Base-by-base conservation (phyloP, 1,140 invertebrate genomes). In the Solenopsis invicta region DNA sequence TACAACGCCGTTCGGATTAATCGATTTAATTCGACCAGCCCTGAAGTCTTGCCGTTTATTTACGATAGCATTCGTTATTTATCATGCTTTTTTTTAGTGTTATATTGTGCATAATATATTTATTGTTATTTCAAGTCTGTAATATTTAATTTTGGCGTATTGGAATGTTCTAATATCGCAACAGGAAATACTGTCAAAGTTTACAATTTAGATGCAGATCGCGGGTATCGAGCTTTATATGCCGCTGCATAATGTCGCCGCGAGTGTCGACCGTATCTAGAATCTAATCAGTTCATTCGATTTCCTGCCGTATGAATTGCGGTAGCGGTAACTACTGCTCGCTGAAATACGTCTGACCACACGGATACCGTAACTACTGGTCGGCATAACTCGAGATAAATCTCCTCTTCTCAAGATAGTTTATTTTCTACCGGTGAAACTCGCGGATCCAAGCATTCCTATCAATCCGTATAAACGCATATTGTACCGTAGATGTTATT, bases 261-360 rank as follows among this genome's bases (percentile, higher is more conserved):
- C 67, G 37, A 24, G 54, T 84, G 69, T 67, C 54, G 80, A 62
- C 52, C 54, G 13, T 84, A 84, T 84, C 69, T 84, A 18, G 2
- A 75, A 75, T 84, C 80, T 84, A 75, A 84, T 84, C 80, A 50
- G 41, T 74, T 75, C 41, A 61, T 18, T 59, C 80, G 80, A 84
- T 82, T 82, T 82, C 80, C 67, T 74, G 54, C 12, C n/a, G 54
- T 74, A 74, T 75, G 80, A 84, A 84, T 84, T 75, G 80, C 69
- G 67, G 54, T 59, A 82, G 29, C 37, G 67, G 54, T 56, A 61
- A 82, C 80, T 74, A 82, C 67, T 48, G 67, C 52, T n/a, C 56
- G 13, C 69, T 71, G 41, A 84, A 62, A 75, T 75, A 84, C n/a
- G 54, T 62, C 54, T 48, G 41, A 74, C 67, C 54, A 61, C 54